Percentiles rank a stretch among this genome's conserved stretches.
Conservation (phyloP, 2,113 vertebrate genomes). For the human region DNA sequence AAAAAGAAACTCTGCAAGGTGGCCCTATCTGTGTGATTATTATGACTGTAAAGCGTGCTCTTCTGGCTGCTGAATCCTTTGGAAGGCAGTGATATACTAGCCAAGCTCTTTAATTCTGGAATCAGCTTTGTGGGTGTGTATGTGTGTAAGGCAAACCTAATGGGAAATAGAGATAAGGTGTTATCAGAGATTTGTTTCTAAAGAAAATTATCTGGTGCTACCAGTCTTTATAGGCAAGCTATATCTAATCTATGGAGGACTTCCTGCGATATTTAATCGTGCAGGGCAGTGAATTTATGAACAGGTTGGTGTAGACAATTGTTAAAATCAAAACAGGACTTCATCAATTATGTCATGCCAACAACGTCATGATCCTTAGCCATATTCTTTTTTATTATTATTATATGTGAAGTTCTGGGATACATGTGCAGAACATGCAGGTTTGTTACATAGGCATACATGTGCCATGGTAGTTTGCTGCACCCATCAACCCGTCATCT, state of each 20-base stretch:
- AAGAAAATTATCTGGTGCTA: neutral
- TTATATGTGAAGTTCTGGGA: too few species aligned
- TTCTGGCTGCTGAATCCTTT: neutral
- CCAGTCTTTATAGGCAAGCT: neutral
- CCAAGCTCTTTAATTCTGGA: neutral
- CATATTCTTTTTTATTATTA: neutral
- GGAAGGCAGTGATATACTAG: neutral
- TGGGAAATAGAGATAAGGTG: neutral
- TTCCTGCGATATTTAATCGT: neutral
- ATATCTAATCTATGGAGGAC: neutral
- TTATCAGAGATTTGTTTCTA: neutral
- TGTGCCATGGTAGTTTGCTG: too few species aligned
- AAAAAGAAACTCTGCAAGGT: neutral
- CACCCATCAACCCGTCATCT: too few species aligned
- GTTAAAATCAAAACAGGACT: neutral
- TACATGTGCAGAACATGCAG: too few species aligned
- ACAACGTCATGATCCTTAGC: neutral
- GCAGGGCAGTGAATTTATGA: neutral
- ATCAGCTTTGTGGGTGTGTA: neutral
- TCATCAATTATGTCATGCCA: neutral
- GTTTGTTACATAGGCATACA: too few species aligned
- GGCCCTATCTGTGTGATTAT: neutral
- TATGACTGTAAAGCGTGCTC: neutral
- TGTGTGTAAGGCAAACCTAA: neutral
- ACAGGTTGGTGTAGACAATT: neutral